phyloP scores from a whole-genome alignment of 2,888 invertebrate genomes.

The Andrena marginata region DNA sequence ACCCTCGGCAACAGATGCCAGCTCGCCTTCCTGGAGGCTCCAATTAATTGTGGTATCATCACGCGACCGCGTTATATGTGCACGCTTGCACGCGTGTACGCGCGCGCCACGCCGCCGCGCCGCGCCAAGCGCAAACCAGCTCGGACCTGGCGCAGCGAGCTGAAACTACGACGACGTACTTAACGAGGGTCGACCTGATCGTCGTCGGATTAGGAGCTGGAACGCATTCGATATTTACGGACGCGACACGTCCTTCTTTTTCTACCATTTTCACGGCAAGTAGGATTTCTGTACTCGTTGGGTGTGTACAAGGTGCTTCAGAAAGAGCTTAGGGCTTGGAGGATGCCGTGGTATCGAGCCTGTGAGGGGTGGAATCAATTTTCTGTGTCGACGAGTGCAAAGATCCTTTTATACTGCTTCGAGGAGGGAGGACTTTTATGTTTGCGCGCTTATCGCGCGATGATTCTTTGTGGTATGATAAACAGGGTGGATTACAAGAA shows the following conservation, averaged over 20 bases:
- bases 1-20: slow-evolving; percentile 40
- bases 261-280: slow-evolving; percentile 1
- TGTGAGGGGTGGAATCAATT: no score
- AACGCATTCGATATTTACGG: slow-evolving; percentile 29
- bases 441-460: no score
- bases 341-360: no score
- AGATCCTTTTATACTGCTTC: no score
- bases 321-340: no score
- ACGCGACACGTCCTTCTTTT: slow-evolving; percentile 21
- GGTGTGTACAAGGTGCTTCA: no score
- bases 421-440: no score
- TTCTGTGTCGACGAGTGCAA: no score
- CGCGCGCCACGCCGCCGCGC: slow-evolving; percentile 3
- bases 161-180: slow-evolving; percentile 39
- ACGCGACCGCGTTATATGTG: slow-evolving; percentile 57
- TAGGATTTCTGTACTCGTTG: slow-evolving; percentile 18
- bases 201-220: slow-evolving; percentile 42
- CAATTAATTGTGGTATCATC: slow-evolving; percentile 67
- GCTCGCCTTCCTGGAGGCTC: slow-evolving; percentile 52
- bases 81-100: slow-evolving; percentile 27
- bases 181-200: slow-evolving; percentile 55
- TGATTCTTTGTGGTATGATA: no score
- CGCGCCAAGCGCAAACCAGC: slow-evolving; percentile 1
- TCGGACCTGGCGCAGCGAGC: slow-evolving; percentile 1
- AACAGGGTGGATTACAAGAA: no score